Percentiles rank a stretch among this genome's conserved stretches.
These are phyloP conservation scores for human DNA, from an alignment of 2,113 vertebrate species.

Conservation along the genomic window GRCh38 chr3:81912501-81913000, in stretches of 20 bases:
- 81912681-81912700: neutral
- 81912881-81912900: neutral
- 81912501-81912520: neutral
- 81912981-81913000: neutral
- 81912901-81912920: neutral
- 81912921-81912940: neutral
- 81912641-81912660: neutral
- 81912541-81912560: constrained; percentile 30
- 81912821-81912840: neutral
- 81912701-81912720: constrained; percentile 6
- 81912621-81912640: constrained; percentile 9
- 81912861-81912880: constrained; percentile 30
- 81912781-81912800: neutral
- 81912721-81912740: neutral
- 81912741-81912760: neutral
- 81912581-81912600: constrained; percentile 45
- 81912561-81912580: constrained; percentile 38
- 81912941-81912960: neutral
- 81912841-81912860: neutral
- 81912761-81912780: neutral
- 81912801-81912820: neutral
- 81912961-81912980: neutral
- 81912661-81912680: constrained; percentile 47
- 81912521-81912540: neutral
- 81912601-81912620: neutral